These are phyloP conservation scores for Hemiscyllium ocellatum DNA, from an alignment of 2,113 vertebrate species.

Conservation along the genomic window DNA sequence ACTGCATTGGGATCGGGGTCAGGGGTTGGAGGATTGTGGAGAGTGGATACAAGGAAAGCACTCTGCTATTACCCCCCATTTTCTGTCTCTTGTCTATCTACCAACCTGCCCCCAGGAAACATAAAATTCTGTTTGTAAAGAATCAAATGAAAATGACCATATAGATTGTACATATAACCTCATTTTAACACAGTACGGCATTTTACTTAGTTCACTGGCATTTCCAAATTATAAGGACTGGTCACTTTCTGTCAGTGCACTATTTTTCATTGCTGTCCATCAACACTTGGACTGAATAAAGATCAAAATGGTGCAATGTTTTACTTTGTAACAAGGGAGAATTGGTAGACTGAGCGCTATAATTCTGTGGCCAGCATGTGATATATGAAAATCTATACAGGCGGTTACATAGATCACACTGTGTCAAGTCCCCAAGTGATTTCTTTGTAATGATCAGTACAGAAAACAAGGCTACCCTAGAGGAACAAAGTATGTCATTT, in stretches of 20 bases:
- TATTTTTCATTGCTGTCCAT: neutral
- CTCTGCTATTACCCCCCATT: neutral
- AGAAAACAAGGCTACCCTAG: slow-evolving; percentile 54
- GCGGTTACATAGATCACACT: slow-evolving; percentile 32
- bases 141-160: neutral
- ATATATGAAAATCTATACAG: slow-evolving; percentile 28
- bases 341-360: neutral
- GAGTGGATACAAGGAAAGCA: neutral
- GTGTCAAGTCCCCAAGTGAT: slow-evolving; percentile 17
- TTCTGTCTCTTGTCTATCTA: neutral
- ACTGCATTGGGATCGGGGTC: neutral
- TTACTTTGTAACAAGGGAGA: slow-evolving; percentile 15
- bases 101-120: no score
- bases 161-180: neutral
- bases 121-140: neutral
- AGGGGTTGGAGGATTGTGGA: no score
- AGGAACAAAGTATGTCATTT: slow-evolving; percentile 51
- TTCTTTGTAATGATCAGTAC: slow-evolving; percentile 51
- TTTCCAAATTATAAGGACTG: neutral
- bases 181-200: neutral
- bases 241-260: neutral
- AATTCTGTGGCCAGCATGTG: neutral
- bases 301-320: neutral
- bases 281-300: neutral
- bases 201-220: neutral